Conservation (phyloP, 2,113 vertebrate genomes). For the Ahaetulla prasina region DNA sequence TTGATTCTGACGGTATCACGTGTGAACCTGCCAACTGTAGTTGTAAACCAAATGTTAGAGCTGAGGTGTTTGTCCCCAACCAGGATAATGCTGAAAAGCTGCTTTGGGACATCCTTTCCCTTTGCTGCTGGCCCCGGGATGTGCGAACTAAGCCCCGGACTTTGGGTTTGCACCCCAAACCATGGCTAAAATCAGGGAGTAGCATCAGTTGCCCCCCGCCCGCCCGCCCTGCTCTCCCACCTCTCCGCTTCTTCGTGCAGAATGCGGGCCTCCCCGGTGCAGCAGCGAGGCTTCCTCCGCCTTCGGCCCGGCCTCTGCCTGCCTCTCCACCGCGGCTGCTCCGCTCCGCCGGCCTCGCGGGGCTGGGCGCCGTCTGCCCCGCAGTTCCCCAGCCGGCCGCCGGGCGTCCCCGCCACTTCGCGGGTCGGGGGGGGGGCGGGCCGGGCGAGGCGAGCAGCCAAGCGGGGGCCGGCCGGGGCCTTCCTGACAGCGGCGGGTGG, state of each 20-base stretch:
- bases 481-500: conserved; percentile 6
- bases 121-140: background rate
- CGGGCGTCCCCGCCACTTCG: background rate
- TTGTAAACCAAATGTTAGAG: background rate
- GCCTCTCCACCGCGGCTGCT: background rate
- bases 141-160: background rate
- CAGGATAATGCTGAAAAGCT: background rate
- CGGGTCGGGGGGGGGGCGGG: conserved; percentile 33
- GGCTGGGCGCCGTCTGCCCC: background rate
- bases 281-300: background rate
- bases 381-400: conserved; percentile 15
- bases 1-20: background rate
- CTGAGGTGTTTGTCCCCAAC: background rate
- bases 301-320: background rate
- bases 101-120: background rate
- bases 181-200: background rate
- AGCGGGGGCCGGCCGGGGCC: conserved; percentile 18
- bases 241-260: background rate
- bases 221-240: background rate
- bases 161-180: background rate
- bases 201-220: background rate
- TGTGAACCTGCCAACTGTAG: background rate
- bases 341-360: background rate
- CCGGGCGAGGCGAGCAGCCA: conserved; percentile 11
- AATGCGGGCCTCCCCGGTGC: background rate